Evolutionary conservation across 1,140 invertebrate species (phyloP).

Genomic region (Palaemon carinicauda): DNA sequence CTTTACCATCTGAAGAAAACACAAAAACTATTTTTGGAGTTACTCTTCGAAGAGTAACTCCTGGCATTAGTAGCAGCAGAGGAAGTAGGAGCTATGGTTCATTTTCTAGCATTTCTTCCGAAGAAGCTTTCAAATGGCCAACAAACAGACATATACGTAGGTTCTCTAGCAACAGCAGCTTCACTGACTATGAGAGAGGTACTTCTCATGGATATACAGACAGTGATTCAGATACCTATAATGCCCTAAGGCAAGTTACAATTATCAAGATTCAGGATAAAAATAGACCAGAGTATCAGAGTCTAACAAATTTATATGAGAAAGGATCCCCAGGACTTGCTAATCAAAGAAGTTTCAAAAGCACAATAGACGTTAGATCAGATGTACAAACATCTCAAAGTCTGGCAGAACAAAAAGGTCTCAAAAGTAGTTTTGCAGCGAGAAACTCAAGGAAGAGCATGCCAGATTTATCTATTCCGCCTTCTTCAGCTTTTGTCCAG

Average conservation of each 20-base stretch:
- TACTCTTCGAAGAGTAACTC: slow-evolving; percentile 10
- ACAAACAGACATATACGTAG: neutral
- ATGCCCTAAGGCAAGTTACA: slow-evolving; percentile 15
- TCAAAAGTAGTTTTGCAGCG: neutral
- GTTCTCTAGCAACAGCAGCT: neutral
- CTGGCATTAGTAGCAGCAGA: neutral
- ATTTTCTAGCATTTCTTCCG: neutral
- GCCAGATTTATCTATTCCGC: neutral
- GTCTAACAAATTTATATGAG: neutral
- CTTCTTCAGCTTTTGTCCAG: slow-evolving; percentile 31
- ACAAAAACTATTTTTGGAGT: slow-evolving; percentile 38
- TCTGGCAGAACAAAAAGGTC: neutral
- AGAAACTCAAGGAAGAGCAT: neutral
- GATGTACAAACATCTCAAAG: neutral
- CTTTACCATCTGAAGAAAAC: neutral
- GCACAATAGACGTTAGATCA: neutral
- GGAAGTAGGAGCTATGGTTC: neutral
- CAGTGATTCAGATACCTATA: slow-evolving; percentile 14
- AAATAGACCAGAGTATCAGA: neutral
- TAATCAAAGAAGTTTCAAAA: neutral
- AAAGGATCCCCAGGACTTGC: neutral
- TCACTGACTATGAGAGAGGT: neutral
- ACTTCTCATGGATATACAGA: neutral
- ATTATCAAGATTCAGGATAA: slow-evolving; percentile 4
- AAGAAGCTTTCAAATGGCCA: neutral